These are phyloP conservation scores for Lasioglossum figueresi DNA, from an alignment of 2,888 invertebrate species.

Conservation along the genomic window DNA sequence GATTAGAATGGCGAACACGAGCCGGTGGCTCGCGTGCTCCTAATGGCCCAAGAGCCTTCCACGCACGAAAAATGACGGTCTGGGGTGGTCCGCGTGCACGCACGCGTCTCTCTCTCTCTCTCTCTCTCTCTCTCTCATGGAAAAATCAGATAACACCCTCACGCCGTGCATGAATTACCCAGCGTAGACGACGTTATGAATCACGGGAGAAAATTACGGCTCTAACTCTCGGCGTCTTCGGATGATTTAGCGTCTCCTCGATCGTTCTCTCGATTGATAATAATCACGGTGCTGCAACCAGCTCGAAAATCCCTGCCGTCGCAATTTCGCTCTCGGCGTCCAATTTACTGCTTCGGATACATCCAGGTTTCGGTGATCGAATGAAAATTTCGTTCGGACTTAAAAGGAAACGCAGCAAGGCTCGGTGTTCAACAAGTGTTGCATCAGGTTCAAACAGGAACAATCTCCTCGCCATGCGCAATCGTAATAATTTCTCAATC, in stretches of 20 bases:
- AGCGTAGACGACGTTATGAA: constrained; percentile 48
- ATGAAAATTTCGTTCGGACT: not conserved
- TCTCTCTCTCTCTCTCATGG: not conserved
- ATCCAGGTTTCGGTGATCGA: not conserved
- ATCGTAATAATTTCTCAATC: constrained; percentile 19
- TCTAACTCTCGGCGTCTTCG: constrained; percentile 8
- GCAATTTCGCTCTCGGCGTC: not conserved
- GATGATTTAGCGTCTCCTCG: constrained; percentile 33
- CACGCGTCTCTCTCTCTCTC: constrained; percentile 12
- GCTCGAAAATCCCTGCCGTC: not conserved
- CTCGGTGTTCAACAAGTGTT: constrained; percentile 13
- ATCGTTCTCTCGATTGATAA: constrained; percentile 28
- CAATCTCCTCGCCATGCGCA: not conserved
- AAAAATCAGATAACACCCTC: constrained; percentile 58
- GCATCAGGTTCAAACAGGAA: constrained; percentile 6
- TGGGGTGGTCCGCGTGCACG: constrained; percentile 42
- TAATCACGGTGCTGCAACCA: not conserved
- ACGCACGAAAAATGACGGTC: constrained; percentile 62
- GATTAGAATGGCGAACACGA: constrained; percentile 25
- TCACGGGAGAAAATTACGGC: constrained; percentile 51
- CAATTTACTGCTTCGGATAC: not conserved
- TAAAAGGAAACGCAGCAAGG: not conserved
- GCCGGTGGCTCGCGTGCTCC: constrained; percentile 59
- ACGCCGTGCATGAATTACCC: constrained; percentile 41
- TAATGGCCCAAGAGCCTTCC: constrained; percentile 58